These are phyloP conservation scores for Ursus arctos DNA, from an alignment of 2,113 vertebrate genomes.

Conservation along the genomic window DNA sequence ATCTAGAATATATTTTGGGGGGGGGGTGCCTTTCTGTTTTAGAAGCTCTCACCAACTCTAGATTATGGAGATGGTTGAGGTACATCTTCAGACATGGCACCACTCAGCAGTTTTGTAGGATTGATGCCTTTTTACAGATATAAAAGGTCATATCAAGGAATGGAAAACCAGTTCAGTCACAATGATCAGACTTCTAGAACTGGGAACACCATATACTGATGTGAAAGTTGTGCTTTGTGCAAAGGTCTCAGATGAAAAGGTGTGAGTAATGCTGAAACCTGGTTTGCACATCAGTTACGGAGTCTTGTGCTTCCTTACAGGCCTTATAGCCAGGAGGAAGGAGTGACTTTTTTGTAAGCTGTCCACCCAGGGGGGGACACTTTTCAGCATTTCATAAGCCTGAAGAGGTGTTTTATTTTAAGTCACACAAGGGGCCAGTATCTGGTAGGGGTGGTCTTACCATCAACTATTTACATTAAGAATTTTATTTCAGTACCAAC, in stretches of 20 bases:
- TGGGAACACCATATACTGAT: background rate
- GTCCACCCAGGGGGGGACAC: background rate
- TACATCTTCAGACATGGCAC: background rate
- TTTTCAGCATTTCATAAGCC: conserved; percentile 26
- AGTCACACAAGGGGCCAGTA: conserved; percentile 24
- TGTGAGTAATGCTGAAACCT: background rate
- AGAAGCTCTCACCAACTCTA: background rate
- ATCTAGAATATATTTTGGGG: background rate
- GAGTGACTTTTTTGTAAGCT: background rate
- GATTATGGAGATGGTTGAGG: background rate
- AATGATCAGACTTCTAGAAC: background rate
- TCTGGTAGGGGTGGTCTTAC: background rate
- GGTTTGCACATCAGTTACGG: background rate
- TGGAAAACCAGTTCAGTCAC: background rate
- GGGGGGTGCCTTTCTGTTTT: background rate
- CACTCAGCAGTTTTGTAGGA: background rate
- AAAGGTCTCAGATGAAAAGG: background rate
- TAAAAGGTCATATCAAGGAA: background rate
- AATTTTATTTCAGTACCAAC: background rate
- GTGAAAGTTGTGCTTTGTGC: background rate
- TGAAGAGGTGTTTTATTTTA: conserved; percentile 40
- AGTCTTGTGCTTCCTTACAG: background rate
- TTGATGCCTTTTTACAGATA: conserved; percentile 39
- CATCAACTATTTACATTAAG: conserved; percentile 22
- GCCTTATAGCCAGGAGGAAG: background rate